Percentiles rank a stretch among this genome's conserved stretches.
Conservation (phyloP, 2,797 vertebrate species). For the Scyliorhinus canicula region DNA sequence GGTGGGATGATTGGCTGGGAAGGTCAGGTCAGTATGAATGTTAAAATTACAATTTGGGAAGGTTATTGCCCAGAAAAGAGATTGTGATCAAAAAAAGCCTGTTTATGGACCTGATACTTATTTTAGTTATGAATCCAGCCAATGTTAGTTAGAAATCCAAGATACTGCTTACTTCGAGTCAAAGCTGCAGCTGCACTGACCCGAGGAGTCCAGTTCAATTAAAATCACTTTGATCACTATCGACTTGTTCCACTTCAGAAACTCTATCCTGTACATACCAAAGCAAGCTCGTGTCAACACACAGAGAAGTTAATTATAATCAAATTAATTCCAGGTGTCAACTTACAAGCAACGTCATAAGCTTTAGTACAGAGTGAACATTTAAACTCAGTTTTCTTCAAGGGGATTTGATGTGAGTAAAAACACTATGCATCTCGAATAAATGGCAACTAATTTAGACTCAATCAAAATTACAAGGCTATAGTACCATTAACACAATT, state of each 20-base stretch:
- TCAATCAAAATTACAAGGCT: slow-evolving; percentile 28
- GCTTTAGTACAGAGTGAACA: not conserved
- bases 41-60: not conserved
- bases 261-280: slow-evolving; percentile 11
- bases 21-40: not conserved
- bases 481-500: slow-evolving; percentile 18
- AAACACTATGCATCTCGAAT: not conserved
- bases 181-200: not conserved
- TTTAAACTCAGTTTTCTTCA: not conserved
- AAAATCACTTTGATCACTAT: slow-evolving; percentile 30
- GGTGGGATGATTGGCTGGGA: not conserved
- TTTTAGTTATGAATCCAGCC: not conserved
- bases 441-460: slow-evolving; percentile 26
- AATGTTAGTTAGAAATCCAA: not conserved
- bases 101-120: not conserved
- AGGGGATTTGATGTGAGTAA: slow-evolving; percentile 14
- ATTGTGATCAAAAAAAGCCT: not conserved
- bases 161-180: not conserved
- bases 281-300: slow-evolving; percentile 14
- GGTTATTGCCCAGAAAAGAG: not conserved
- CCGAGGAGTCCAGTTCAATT: slow-evolving; percentile 23
- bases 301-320: slow-evolving; percentile 36
- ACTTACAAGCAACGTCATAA: not conserved
- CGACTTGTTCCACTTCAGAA: slow-evolving; percentile 21
- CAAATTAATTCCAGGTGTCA: slow-evolving; percentile 9